Evolutionary conservation across 2,113 vertebrate genomes (phyloP), one percentile per base, ranked within the genome.

Genomic region (Paracanthobrama guichenoti): DNA sequence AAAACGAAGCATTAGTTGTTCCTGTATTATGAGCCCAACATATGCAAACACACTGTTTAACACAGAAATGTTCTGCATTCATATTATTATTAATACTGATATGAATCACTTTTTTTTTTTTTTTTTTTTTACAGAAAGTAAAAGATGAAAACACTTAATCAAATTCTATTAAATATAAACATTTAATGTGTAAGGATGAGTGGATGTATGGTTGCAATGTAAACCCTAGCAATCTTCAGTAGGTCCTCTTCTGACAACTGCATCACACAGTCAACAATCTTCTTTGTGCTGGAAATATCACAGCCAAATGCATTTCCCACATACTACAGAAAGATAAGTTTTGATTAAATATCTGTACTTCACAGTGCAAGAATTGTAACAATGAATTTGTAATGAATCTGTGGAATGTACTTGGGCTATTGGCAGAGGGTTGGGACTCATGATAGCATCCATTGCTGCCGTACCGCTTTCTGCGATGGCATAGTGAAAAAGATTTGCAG

Each of bases 381-480:
- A 18, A 39, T 22, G 18, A 31, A 31, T 28, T 75, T 53, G 24
- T 31, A 31, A 50, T 75, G 7, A 50, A 7, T 53, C 44, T 59
- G 20, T 57, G n/a, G 20, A 53, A 44, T 69, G 69, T 76, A 90
- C 90, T 86, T 88, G 82, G 24, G 50, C 81, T 1, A 35, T 0
- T 46, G 85, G 71, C 18, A 93, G 82, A 67, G 92, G 90, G 35
- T 91, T 44, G 22, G 71, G 10, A 4, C 0, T 4, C 0, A 91
- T 0, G 0, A 93, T 0, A 0, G 16, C 0, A 31, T 87, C 76
- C 79, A 95, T 90, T 1, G 86, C 86, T 82, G 93, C 92, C 31
- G 93, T 93, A n/a, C 94, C 94, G 44, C 96, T 97, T 89, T 97
- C 88, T 86, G 96, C 95, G 86, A 98, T 97, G 74, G 93, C 96